Percentiles rank a stretch among this genome's conserved stretches.
These are phyloP conservation scores for Cuculus canorus DNA, from an alignment of 2,797 vertebrate genomes.

Conservation along the genomic window DNA sequence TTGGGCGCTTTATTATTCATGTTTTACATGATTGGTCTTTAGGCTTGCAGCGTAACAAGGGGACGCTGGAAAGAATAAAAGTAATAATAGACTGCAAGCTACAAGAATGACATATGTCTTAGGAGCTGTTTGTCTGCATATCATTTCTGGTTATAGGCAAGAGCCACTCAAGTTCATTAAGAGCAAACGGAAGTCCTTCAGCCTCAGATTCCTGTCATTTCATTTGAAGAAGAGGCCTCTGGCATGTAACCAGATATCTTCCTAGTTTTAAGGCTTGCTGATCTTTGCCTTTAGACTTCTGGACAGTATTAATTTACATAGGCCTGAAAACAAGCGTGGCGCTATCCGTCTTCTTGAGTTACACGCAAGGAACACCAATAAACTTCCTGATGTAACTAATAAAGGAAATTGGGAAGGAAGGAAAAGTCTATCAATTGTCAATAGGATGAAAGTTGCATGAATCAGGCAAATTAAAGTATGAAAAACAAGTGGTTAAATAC, in stretches of 20 bases:
- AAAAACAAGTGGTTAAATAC: neutral
- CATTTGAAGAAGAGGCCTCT: constrained; percentile 68
- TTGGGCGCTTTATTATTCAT: neutral
- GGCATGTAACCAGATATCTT: constrained; percentile 70
- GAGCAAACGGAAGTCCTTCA: constrained; percentile 57
- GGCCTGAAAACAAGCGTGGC: constrained; percentile 61
- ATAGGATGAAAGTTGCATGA: constrained; percentile 57
- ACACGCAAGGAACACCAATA: constrained; percentile 69
- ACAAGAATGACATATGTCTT: neutral
- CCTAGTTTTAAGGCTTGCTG: constrained; percentile 62
- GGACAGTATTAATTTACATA: constrained; percentile 76
- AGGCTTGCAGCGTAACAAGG: neutral
- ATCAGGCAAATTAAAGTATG: constrained; percentile 59
- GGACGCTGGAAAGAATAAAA: neutral
- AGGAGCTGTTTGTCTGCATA: constrained; percentile 42
- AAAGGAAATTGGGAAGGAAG: constrained; percentile 79
- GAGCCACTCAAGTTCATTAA: constrained; percentile 62
- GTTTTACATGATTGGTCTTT: neutral
- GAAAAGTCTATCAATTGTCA: constrained; percentile 77
- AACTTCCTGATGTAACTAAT: constrained; percentile 79
- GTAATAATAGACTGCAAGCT: neutral
- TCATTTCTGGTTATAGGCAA: constrained; percentile 49
- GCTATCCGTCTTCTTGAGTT: constrained; percentile 69
- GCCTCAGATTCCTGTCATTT: constrained; percentile 64
- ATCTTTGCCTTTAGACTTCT: constrained; percentile 71